phyloP scores from a whole-genome alignment of 1,140 invertebrate species.

The Dinoponera quadriceps region DNA sequence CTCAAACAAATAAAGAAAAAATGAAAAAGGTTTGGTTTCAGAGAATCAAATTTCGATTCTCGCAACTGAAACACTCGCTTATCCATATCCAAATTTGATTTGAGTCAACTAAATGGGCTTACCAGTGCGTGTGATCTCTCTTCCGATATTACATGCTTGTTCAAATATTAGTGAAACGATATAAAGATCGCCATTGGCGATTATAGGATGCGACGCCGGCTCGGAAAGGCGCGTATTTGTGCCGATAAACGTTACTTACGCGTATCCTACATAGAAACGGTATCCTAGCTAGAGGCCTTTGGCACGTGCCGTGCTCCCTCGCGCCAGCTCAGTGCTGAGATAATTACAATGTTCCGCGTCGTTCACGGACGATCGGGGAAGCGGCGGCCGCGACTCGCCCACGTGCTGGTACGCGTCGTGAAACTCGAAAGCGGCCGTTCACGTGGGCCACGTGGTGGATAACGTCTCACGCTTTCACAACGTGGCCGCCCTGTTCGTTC shows the following conservation, averaged over 20 bases:
- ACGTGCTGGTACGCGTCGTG: conserved; percentile 54
- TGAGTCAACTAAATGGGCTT: too few species aligned
- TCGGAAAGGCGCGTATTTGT: too few species aligned
- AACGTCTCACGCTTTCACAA: conserved; percentile 77
- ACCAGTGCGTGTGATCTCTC: too few species aligned
- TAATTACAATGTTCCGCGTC: conserved; percentile 33
- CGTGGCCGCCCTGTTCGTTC: conserved; percentile 54
- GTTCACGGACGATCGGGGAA: conserved; percentile 18
- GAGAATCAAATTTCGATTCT: too few species aligned
- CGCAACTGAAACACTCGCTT: too few species aligned
- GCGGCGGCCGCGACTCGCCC: conserved; percentile 36
- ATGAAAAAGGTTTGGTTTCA: too few species aligned
- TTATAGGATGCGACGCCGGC: too few species aligned
- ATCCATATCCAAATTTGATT: too few species aligned
- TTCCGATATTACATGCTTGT: not conserved
- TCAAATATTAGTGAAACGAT: conserved; percentile 1
- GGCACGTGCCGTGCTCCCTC: conserved; percentile 45
- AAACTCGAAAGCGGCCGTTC: conserved; percentile 60
- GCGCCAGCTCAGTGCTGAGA: not conserved
- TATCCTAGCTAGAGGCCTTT: not conserved
- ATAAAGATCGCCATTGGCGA: too few species aligned
- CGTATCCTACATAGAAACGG: not conserved
- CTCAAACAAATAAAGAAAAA: too few species aligned
- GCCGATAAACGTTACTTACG: not conserved
- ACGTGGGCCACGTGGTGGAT: conserved; percentile 62